Evolutionary conservation across 2,888 invertebrate species (phyloP), one percentile per base, ranked within the genome.

Genomic region (Cremastinae sp.): DNA sequence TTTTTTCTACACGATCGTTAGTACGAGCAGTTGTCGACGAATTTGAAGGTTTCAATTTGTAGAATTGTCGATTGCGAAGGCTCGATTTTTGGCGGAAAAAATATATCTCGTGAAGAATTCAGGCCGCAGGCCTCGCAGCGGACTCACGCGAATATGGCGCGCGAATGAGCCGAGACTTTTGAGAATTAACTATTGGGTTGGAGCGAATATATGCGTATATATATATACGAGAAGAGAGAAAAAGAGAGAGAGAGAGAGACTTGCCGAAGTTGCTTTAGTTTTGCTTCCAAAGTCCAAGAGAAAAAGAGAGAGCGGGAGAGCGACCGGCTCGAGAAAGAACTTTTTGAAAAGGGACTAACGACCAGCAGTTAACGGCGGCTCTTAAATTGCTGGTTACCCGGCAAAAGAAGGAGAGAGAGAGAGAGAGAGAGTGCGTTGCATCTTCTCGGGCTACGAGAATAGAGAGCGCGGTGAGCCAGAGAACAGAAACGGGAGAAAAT

Each of bases 301-400:
- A 47, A 61, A 47, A 62, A 71, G 39, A 18, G 74, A 61, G 71
- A 69, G 66, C 71, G 79, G 75, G 72, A 66, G 74, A 71, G 74
- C 79, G 79, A 82, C 79, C 75, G 79, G 78, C 79, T 84, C 85
- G 87, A 86, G 85, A 86, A 89, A 86, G 83, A 88, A 86, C 58
- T 89, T 89, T 90, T 75, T 89, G 89, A 89, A 89, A 89, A 89
- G 89, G 89, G 89, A 90, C 89, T 89, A 90, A 90, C 89, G 89
- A 90, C 89, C 89, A 88, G 89, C 89, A 90, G 89, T 90, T 90
- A 90, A 90, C 89, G 89, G 88, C 89, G 89, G 89, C 89, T 89
- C 89, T 87, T 89, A 90, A 90, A 90, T 90, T 90, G 89, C 89
- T 83, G 90, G 89, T 89, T 90, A 88, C 88, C 85, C 74, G 74